These are phyloP conservation scores for Drosophila meridionalis DNA, from an alignment of 2,888 invertebrate species.

Conservation along the genomic window DNA sequence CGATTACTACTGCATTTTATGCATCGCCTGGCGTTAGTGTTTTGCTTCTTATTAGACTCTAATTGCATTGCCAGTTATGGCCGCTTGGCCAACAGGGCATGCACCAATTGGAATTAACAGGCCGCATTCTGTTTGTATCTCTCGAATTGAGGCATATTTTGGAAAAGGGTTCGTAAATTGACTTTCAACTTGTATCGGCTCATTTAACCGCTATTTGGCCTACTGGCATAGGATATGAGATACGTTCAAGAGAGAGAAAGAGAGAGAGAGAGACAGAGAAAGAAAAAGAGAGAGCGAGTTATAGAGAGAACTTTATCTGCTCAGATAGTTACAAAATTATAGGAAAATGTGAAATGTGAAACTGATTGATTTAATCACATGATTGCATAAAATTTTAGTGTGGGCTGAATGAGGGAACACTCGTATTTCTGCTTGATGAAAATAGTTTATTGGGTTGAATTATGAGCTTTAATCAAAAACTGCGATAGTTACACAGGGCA, in stretches of 20 bases:
- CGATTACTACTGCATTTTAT: constrained; percentile 73
- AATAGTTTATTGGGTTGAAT: too few relatives aligned
- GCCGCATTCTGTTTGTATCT: neutral
- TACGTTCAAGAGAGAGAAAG: neutral
- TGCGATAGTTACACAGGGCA: too few relatives aligned
- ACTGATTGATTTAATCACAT: too few relatives aligned
- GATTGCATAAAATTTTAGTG: too few relatives aligned
- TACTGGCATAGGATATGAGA: constrained; percentile 38
- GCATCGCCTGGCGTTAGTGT: constrained; percentile 74
- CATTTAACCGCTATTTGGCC: constrained; percentile 64
- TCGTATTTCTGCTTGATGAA: too few relatives aligned
- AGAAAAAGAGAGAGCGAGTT: neutral
- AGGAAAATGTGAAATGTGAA: too few relatives aligned
- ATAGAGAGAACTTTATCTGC: too few relatives aligned
- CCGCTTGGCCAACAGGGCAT: constrained; percentile 35
- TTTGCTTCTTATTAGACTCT: constrained; percentile 79
- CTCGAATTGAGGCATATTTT: constrained; percentile 6
- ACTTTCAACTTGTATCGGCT: constrained; percentile 32
- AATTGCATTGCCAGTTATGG: constrained; percentile 71
- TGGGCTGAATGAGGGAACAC: too few relatives aligned
- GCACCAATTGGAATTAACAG: constrained; percentile 48
- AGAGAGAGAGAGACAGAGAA: neutral
- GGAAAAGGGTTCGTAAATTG: constrained; percentile 43
- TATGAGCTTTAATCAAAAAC: too few relatives aligned
- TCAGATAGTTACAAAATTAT: too few relatives aligned